Conservation (phyloP, 2,888 invertebrate genomes). For the Sicus ferrugineus region DNA sequence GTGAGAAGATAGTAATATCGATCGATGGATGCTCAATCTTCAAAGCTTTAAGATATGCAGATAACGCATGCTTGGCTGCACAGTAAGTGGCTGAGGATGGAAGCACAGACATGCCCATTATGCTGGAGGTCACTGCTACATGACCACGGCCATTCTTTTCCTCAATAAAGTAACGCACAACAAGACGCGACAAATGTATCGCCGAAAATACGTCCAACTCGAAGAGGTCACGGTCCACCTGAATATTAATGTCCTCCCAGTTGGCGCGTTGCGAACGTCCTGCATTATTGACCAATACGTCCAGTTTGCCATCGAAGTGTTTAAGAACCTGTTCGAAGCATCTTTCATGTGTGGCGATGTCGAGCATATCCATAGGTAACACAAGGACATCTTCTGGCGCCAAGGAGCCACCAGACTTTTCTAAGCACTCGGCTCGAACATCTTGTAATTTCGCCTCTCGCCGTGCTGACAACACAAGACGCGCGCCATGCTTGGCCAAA, state of each 20-base stretch:
- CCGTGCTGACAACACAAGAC: conserved; percentile 74
- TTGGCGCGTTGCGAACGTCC: conserved; percentile 79
- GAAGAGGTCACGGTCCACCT: conserved; percentile 78
- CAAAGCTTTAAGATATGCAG: conserved; percentile 78
- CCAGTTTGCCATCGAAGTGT: conserved; percentile 77
- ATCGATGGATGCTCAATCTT: conserved; percentile 69
- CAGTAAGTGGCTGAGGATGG: conserved; percentile 76
- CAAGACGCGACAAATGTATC: conserved; percentile 75
- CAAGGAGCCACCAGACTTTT: conserved; percentile 60
- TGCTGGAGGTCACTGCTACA: conserved; percentile 77
- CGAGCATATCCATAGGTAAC: conserved; percentile 73
- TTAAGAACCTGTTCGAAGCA: conserved; percentile 71
- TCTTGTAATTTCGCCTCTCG: conserved; percentile 70
- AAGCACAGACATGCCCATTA: conserved; percentile 74
- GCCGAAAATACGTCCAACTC: conserved; percentile 80
- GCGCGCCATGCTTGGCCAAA: conserved; percentile 72
- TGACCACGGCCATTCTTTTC: conserved; percentile 68
- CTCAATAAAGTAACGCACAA: conserved; percentile 70
- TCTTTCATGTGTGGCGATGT: conserved; percentile 69
- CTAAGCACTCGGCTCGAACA: conserved; percentile 73
- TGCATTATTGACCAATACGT: conserved; percentile 83
- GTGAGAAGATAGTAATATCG: conserved; percentile 74
- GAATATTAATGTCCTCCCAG: conserved; percentile 75
- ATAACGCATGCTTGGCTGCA: conserved; percentile 79
- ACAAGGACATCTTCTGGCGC: conserved; percentile 72